Percentiles rank a stretch among this genome's conserved stretches.
phyloP scores from a whole-genome alignment of 2,797 vertebrate species.

The Galaxias olidus region DNA sequence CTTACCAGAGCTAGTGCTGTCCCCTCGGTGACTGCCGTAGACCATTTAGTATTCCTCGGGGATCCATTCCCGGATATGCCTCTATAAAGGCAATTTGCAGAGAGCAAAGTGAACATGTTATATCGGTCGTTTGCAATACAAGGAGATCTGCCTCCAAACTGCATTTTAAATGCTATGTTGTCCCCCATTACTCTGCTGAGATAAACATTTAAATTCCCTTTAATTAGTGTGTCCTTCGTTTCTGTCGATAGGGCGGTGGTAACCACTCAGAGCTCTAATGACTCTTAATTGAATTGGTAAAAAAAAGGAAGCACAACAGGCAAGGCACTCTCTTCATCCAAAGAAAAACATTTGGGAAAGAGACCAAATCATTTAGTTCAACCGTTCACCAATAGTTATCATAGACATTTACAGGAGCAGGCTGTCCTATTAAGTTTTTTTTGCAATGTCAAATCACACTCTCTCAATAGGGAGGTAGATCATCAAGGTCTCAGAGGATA shows the following conservation, averaged over 20 bases:
- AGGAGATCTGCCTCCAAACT: slow-evolving; percentile 77
- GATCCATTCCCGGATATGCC: slow-evolving; percentile 74
- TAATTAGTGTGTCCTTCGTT: slow-evolving; percentile 81
- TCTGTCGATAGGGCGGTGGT: slow-evolving; percentile 77
- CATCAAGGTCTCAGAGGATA: slow-evolving; percentile 77
- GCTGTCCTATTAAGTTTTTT: slow-evolving; percentile 30
- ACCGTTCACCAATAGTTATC: slow-evolving; percentile 52
- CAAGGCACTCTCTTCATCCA: slow-evolving; percentile 67
- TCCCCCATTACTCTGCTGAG: slow-evolving; percentile 72
- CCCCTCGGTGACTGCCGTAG: slow-evolving; percentile 63
- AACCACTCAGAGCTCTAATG: slow-evolving; percentile 81
- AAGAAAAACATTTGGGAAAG: slow-evolving; percentile 66
- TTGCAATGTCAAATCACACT: slow-evolving; percentile 60
- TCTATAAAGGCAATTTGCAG: slow-evolving; percentile 79
- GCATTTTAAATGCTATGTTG: slow-evolving; percentile 79
- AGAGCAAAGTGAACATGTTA: slow-evolving; percentile 76
- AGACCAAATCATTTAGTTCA: slow-evolving; percentile 57
- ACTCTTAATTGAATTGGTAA: slow-evolving; percentile 81
- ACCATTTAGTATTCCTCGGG: slow-evolving; percentile 75
- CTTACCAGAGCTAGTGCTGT: slow-evolving; percentile 53
- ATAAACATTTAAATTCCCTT: slow-evolving; percentile 82
- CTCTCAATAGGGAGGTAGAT: slow-evolving; percentile 59
- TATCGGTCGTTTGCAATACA: slow-evolving; percentile 76
- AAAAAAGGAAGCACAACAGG: slow-evolving; percentile 68
- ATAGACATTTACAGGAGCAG: slow-evolving; percentile 42